Conservation (phyloP, 1,140 invertebrate species). For the Drosophila tristis region DNA sequence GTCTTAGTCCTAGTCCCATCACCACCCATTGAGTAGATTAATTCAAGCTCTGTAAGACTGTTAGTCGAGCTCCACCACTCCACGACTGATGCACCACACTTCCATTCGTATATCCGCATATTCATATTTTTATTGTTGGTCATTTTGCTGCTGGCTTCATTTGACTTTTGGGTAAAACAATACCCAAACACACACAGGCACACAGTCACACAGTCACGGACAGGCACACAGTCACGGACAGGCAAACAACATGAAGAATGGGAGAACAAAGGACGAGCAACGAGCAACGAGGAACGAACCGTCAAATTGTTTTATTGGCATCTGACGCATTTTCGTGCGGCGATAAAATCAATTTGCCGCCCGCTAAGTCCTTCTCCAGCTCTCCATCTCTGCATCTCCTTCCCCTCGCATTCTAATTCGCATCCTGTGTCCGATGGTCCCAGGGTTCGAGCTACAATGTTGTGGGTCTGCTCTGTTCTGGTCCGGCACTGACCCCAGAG, state of each 20-base stretch:
- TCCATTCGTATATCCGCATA: neutral
- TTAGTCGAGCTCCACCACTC: neutral
- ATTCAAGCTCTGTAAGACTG: constrained; percentile 8
- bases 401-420: neutral
- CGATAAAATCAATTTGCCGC: constrained; percentile 75
- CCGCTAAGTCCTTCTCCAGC: constrained; percentile 29
- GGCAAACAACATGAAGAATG: constrained; percentile 8
- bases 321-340: constrained; percentile 64
- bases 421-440: constrained; percentile 12
- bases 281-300: constrained; percentile 49
- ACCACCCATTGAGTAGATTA: neutral
- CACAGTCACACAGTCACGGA: neutral
- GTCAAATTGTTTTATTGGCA: constrained; percentile 80
- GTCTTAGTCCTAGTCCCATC: too few relatives aligned
- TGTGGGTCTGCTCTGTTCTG: neutral
- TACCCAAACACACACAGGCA: neutral
- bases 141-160: too few relatives aligned
- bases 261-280: constrained; percentile 53
- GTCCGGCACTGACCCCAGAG: neutral
- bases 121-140: neutral
- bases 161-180: constrained; percentile 5
- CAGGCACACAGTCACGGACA: constrained; percentile 7
- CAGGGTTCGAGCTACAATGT: neutral
- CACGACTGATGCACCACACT: neutral
- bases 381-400: too few relatives aligned